These are phyloP conservation scores for Ceramica pisi DNA, from an alignment of 2,888 invertebrate genomes.

Conservation along the genomic window DNA sequence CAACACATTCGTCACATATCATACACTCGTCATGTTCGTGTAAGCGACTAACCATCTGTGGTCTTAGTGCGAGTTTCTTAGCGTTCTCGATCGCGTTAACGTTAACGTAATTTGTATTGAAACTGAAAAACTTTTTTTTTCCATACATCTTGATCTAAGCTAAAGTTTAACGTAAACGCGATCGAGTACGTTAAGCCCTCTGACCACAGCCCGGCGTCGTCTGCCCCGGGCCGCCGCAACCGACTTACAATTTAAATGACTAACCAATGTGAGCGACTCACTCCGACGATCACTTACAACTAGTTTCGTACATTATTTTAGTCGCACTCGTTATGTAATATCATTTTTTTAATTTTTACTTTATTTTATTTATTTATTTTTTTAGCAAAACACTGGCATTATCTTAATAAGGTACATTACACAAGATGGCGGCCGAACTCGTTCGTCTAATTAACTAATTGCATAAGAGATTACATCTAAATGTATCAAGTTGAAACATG, in stretches of 20 bases:
- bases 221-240: constrained; percentile 8
- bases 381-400: constrained; percentile 67
- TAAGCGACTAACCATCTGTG: background rate
- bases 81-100: no score
- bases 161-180: no score
- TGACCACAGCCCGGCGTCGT: background rate
- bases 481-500: constrained; percentile 34
- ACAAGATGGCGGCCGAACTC: constrained; percentile 60
- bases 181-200: no score
- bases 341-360: constrained; percentile 68
- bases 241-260: constrained; percentile 52
- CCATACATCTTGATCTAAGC: no score
- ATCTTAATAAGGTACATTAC: constrained; percentile 56
- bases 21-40: constrained; percentile 6
- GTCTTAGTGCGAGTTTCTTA: no score
- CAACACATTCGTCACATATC: constrained; percentile 51
- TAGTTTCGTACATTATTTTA: constrained; percentile 77
- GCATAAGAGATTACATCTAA: constrained; percentile 51
- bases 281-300: constrained; percentile 58
- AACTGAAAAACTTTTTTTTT: no score
- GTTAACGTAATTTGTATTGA: no score
- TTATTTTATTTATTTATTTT: constrained; percentile 68
- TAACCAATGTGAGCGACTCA: constrained; percentile 60
- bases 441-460: constrained; percentile 51
- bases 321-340: constrained; percentile 79